Conservation (phyloP, 2,797 vertebrate genomes). For the Spheniscus humboldti region DNA sequence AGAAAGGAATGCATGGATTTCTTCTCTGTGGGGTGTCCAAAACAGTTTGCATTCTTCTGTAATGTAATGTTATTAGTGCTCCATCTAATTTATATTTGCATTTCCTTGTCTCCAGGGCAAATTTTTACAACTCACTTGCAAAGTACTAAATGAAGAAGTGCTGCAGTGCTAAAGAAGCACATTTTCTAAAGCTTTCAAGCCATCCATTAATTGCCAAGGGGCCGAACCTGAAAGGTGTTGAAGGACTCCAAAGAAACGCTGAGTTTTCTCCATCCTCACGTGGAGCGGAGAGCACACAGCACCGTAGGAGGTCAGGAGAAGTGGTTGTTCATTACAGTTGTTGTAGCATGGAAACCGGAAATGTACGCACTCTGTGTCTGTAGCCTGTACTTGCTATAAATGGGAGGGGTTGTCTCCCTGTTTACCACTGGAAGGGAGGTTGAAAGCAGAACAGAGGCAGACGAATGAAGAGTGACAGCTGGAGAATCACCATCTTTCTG, state of each 20-base stretch:
- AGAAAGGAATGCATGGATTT: slow-evolving; percentile 68
- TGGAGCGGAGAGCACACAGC: not conserved
- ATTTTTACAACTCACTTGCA: slow-evolving; percentile 68
- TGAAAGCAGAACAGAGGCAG: not conserved
- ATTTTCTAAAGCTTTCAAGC: slow-evolving; percentile 29
- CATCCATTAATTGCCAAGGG: not conserved
- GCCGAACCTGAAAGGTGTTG: not conserved
- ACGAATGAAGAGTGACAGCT: not conserved
- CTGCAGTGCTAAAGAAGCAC: slow-evolving; percentile 6
- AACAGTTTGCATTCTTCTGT: slow-evolving; percentile 74
- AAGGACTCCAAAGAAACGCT: not conserved
- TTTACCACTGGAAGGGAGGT: not conserved
- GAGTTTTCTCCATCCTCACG: not conserved
- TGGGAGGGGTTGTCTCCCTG: not conserved
- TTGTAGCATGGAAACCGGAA: not conserved
- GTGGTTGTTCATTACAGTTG: not conserved
- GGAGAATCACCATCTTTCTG: not conserved
- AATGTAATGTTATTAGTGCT: slow-evolving; percentile 75
- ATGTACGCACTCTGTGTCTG: not conserved
- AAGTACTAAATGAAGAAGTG: slow-evolving; percentile 58
- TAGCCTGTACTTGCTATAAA: not conserved
- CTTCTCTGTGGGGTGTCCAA: slow-evolving; percentile 72
- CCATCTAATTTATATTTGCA: slow-evolving; percentile 73
- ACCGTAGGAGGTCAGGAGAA: not conserved
- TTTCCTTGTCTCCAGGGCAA: slow-evolving; percentile 73